Base-by-base conservation (phyloP, 2,113 vertebrate species). In the Rhombomys opimus region DNA sequence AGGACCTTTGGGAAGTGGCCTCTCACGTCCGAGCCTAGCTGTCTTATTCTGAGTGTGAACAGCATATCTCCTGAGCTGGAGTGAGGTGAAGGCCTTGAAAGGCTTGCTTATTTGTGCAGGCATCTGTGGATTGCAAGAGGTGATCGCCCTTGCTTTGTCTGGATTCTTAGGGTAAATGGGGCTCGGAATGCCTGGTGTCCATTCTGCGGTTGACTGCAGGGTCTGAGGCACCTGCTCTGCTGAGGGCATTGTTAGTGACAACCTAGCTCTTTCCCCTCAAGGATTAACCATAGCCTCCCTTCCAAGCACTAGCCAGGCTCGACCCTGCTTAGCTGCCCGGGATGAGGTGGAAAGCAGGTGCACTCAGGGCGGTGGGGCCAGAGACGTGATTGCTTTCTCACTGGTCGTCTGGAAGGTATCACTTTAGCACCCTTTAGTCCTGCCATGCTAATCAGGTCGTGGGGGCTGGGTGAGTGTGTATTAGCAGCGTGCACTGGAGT, bases 41-140 rank as follows among this genome's bases (percentile, higher is more conserved):
- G 41, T 63, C 17, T 93, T 32, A 17, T 27, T 68, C 27, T 13
- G 46, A 59, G 38, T 27, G 81, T 13, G 81, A 54, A 1, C 4
- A 23, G 22, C 0, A 7, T 5, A 1, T 3, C 9, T 32, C 27
- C 1, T 5, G 18, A 13, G 32, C n/a, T 5, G 63, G 35, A 25
- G 14, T 27, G 88, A 54, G 22, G 20, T 11, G 1, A 27, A 25
- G 46, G 30, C 14, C 23, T 61, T 72, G 1, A 25, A 0, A 46
- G 67, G 52, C 65, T 57, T n/a, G 1, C 54, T 73, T 41, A 70
- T 35, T 57, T n/a, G 30, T 13, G 1, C 0, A 52, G 73, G 57
- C n/a, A 41, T 52, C 81, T 23, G 22, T 25, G 27, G 68, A 22
- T 38, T 0, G 1, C 18, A 11, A 52, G 52, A 10, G 20, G 35